Conservation (phyloP, 2,113 vertebrate genomes). For the Gasterosteus aculeatus region DNA sequence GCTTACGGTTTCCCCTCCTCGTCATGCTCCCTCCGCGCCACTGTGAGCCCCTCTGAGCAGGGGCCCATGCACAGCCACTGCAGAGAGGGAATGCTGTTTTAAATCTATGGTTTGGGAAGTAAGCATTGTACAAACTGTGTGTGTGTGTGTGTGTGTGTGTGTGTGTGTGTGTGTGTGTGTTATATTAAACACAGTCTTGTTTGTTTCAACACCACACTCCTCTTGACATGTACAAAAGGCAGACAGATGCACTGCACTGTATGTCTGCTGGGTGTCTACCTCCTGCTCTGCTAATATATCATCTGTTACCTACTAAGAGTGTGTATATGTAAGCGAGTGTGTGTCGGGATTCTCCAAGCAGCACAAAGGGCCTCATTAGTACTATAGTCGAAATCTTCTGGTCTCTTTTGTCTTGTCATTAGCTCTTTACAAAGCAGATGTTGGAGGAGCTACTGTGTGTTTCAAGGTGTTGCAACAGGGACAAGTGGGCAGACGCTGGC, state of each 20-base stretch:
- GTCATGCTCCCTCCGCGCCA: slow-evolving; percentile 55
- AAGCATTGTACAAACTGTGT: slow-evolving; percentile 76
- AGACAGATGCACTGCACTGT: slow-evolving; percentile 40
- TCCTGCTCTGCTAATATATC: slow-evolving; percentile 54
- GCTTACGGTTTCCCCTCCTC: slow-evolving; percentile 68
- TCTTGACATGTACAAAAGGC: slow-evolving; percentile 45
- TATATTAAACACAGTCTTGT: slow-evolving; percentile 26
- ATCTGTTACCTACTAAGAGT: slow-evolving; percentile 56
- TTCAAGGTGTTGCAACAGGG: slow-evolving; percentile 74
- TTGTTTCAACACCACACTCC: slow-evolving; percentile 8
- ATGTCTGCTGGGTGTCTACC: slow-evolving; percentile 55
- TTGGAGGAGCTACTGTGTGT: slow-evolving; percentile 76
- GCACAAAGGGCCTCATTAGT: slow-evolving; percentile 80
- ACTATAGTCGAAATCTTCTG: slow-evolving; percentile 72
- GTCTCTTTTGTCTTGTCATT: slow-evolving; percentile 80
- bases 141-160: background rate
- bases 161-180: slow-evolving; percentile 7
- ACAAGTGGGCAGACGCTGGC: slow-evolving; percentile 59
- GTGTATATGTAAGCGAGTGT: slow-evolving; percentile 44
- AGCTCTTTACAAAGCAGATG: slow-evolving; percentile 83
- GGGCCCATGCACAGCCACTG: slow-evolving; percentile 72
- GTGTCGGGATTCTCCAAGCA: slow-evolving; percentile 66
- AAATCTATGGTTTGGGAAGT: slow-evolving; percentile 85
- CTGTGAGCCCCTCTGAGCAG: slow-evolving; percentile 76
- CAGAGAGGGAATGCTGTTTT: slow-evolving; percentile 73